A percentile compares a stretch with the other conserved stretches of the same genome.
Evolutionary conservation across 2,113 vertebrate species (phyloP).

Genomic region (Charadrius vociferus): DNA sequence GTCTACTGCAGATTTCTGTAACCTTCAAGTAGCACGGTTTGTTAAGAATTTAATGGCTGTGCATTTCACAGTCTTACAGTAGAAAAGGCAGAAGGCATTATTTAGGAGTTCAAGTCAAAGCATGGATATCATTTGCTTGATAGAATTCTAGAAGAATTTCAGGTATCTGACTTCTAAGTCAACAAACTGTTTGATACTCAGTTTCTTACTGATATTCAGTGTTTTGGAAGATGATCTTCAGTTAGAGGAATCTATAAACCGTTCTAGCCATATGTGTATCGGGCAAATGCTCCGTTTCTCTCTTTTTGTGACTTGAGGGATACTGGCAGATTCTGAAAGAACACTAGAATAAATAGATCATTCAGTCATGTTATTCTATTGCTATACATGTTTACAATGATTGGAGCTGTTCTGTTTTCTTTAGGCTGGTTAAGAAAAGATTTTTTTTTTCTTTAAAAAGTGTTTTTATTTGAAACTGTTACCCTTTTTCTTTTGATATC

Average conservation of each 20-base stretch:
- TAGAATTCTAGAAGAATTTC: neutral
- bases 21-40: neutral
- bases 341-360: neutral
- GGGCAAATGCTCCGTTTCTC: neutral
- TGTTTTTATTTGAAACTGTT: neutral
- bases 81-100: neutral
- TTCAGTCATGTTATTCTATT: neutral
- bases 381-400: rapidly evolving
- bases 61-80: neutral
- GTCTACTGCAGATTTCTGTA: neutral
- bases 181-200: neutral
- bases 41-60: neutral
- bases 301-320: neutral
- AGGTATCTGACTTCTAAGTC: neutral
- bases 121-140: neutral
- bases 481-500: neutral
- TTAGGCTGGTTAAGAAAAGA: neutral
- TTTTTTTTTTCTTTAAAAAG: neutral
- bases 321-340: neutral
- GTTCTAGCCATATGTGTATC: neutral
- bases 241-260: neutral
- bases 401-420: neutral
- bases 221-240: neutral
- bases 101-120: neutral
- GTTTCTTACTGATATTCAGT: neutral